Conservation (phyloP, 2,888 invertebrate species). For the Allygus modestus region DNA sequence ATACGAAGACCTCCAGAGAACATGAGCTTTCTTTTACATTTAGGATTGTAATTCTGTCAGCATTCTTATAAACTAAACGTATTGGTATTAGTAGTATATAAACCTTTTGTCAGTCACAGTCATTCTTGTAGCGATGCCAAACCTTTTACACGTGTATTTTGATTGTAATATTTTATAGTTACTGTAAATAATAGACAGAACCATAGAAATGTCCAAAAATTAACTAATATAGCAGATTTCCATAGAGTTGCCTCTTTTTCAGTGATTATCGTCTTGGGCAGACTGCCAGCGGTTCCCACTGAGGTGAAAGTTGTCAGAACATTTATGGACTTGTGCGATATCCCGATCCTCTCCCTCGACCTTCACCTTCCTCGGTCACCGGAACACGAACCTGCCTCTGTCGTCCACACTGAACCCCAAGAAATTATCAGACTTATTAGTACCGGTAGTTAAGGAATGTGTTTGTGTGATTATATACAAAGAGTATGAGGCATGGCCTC, state of each 20-base stretch:
- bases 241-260: too few species aligned
- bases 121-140: too few species aligned
- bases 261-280: not conserved
- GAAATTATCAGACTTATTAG: not conserved
- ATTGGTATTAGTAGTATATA: too few species aligned
- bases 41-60: not conserved
- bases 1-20: not conserved
- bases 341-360: not conserved
- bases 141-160: too few species aligned
- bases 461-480: not conserved
- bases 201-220: too few species aligned
- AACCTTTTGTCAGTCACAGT: too few species aligned
- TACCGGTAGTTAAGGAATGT: too few species aligned
- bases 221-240: too few species aligned
- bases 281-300: not conserved
- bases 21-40: not conserved
- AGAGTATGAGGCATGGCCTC: not conserved
- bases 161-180: too few species aligned
- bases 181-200: too few species aligned
- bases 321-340: conserved; percentile 5
- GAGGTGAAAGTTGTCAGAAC: conserved; percentile 14
- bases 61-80: not conserved
- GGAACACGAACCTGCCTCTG: not conserved
- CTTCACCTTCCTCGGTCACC: conserved; percentile 35
- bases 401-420: not conserved